Base-by-base conservation (phyloP, 2,797 vertebrate species). In the Cuniculus paca region DNA sequence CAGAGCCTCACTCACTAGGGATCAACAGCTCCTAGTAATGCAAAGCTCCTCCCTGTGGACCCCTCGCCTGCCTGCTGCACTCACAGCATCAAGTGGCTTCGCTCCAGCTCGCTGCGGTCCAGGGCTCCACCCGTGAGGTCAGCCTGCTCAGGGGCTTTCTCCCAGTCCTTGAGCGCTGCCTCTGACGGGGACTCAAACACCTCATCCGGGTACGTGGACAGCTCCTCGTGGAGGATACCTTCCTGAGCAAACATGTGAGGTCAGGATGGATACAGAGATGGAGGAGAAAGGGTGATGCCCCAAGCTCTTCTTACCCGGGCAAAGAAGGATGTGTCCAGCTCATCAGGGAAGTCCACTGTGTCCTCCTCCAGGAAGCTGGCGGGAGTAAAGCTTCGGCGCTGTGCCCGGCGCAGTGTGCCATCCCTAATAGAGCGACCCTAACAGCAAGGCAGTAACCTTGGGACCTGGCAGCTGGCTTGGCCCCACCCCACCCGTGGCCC, bases 311-410 rank as follows among this genome's bases (percentile, higher is more conserved):
- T 98, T 97, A 99, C 99, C 99, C 99, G 99, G 97, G 99, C 99
- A 7, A 99, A 99, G 98, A 99, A 99, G 70, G 99, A 99, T 0
- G 99, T 99, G 97, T 99, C 99, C 1, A 99, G 97, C 87, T 99
- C 99, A n/a, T 99, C 99, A 0, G 99, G 99, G 93, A 99, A 99
- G 97, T 99, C 99, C 77, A 98, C 98, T 0, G 99, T 99, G 98
- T 99, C 99, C 6, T 99, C 99, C 92, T 99, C 99, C 94, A 99
- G 97, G 98, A 99, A 99, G 96, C 99, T 99, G 48, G 99, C 99
- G 0, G 99, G 99, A 48, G 99, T 99, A 97, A 99, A 99, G 98
- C 99, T 99, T 88, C 99, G 99, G 48, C 99, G 98, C 95, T 98
- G 99, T 42, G 98, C 96, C 50, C 98, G 98, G 28, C 98, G 98